phyloP scores from a whole-genome alignment of 2,797 vertebrate genomes.

The Bradypodion pumilum region DNA sequence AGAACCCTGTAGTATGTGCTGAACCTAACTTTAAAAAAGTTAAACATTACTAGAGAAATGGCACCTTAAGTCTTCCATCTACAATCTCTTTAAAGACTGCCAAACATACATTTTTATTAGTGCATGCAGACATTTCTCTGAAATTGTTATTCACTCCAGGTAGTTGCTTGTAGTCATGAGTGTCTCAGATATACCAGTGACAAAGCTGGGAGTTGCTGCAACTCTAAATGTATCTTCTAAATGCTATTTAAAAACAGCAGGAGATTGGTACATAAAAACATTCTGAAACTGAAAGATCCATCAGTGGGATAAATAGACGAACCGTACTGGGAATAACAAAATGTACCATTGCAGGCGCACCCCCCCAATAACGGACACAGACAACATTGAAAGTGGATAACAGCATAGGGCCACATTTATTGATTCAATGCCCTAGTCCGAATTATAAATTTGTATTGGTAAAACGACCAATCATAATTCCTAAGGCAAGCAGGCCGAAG shows the following conservation, averaged over 20 bases:
- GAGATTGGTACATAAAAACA: background rate
- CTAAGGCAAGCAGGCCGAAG: too few relatives aligned
- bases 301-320: slow-evolving; percentile 27
- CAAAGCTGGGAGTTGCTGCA: background rate
- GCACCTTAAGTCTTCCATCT: background rate
- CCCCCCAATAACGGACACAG: too few relatives aligned
- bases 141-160: background rate
- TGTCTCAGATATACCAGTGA: background rate
- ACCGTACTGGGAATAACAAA: slow-evolving; percentile 20
- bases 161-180: background rate
- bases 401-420: too few relatives aligned
- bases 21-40: background rate
- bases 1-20: background rate
- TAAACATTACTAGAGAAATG: background rate
- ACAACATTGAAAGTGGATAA: too few relatives aligned
- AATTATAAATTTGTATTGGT: too few relatives aligned
- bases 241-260: background rate
- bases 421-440: too few relatives aligned
- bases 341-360: too few relatives aligned
- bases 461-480: too few relatives aligned
- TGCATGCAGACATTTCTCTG: background rate
- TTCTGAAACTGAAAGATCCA: slow-evolving; percentile 16
- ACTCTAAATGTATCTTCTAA: background rate
- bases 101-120: background rate
- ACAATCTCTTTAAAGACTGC: background rate